phyloP scores from a whole-genome alignment of 64 coral and sea anemone genomes.

The Montipora efflorescens region DNA sequence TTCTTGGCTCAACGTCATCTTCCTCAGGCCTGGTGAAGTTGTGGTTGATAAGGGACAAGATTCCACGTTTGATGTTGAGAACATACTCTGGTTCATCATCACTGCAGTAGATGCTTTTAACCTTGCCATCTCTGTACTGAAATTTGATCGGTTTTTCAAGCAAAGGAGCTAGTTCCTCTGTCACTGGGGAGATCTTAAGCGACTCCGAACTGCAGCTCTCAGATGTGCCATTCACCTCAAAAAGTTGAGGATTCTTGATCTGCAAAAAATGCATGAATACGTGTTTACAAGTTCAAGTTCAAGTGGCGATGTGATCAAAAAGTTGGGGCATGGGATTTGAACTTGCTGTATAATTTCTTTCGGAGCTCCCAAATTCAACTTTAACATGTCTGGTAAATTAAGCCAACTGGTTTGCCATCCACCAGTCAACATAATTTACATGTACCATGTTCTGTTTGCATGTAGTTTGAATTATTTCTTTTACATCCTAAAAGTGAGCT shows the following conservation, averaged over 20 bases:
- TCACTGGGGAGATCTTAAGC: slow-evolving; percentile 13
- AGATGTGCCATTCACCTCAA: slow-evolving; percentile 28
- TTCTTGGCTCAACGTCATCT: background rate
- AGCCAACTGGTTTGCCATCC: too few relatives aligned
- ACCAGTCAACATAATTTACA: too few relatives aligned
- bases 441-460: too few relatives aligned
- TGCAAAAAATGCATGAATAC: background rate
- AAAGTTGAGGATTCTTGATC: slow-evolving; percentile 27
- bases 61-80: slow-evolving; percentile 37
- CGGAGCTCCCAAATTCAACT: too few relatives aligned
- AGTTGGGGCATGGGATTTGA: too few relatives aligned
- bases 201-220: background rate
- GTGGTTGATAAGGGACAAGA: slow-evolving; percentile 3
- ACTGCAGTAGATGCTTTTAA: background rate
- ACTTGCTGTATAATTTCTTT: too few relatives aligned
- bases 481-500: too few relatives aligned
- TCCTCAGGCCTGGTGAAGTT: slow-evolving; percentile 23
- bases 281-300: too few relatives aligned
- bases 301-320: too few relatives aligned
- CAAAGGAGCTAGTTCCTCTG: background rate
- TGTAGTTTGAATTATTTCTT: too few relatives aligned
- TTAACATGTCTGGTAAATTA: too few relatives aligned
- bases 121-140: slow-evolving; percentile 19
- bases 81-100: slow-evolving; percentile 21
- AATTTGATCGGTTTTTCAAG: slow-evolving; percentile 23